Conservation (phyloP, 2,797 vertebrate genomes). For the Cichlasoma orientale region DNA sequence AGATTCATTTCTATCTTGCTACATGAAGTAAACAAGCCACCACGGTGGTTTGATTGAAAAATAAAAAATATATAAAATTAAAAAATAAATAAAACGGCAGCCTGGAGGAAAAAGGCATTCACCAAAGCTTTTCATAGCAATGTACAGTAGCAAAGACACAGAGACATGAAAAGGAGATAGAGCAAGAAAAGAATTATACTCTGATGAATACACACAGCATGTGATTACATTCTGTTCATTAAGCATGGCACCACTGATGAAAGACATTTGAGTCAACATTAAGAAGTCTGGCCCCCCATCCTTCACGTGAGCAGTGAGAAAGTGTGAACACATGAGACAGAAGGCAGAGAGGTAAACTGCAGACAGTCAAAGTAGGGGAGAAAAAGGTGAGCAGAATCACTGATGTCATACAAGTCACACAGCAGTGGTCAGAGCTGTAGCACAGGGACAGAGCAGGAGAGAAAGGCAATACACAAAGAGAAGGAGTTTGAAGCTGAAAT, state of each 20-base stretch:
- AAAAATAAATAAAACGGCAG: conserved; percentile 28
- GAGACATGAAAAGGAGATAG: conserved; percentile 56
- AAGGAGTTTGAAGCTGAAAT: conserved; percentile 67
- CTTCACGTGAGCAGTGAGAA: conserved; percentile 52
- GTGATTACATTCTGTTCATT: conserved; percentile 61
- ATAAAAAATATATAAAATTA: conserved; percentile 18
- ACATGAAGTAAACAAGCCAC: conserved; percentile 54
- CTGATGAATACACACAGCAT: conserved; percentile 62
- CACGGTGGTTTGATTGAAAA: conserved; percentile 40
- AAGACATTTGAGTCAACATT: conserved; percentile 57
- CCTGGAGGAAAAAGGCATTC: conserved; percentile 60
- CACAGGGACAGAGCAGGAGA: conserved; percentile 61
- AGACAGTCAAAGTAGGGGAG: conserved; percentile 60
- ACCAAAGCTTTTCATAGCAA: conserved; percentile 66
- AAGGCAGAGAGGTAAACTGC: conserved; percentile 63
- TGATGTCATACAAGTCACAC: conserved; percentile 72
- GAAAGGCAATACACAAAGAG: conserved; percentile 58
- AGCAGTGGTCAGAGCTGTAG: conserved; percentile 64
- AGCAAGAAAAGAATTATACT: conserved; percentile 63
- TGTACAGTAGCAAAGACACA: conserved; percentile 60
- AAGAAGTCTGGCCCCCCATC: conserved; percentile 54
- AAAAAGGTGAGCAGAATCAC: conserved; percentile 69
- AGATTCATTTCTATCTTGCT: conserved; percentile 44
- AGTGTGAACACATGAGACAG: conserved; percentile 56
- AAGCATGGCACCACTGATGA: conserved; percentile 58